Evolutionary conservation across 2,113 vertebrate genomes (phyloP).

Genomic region (Centropus bengalensis): DNA sequence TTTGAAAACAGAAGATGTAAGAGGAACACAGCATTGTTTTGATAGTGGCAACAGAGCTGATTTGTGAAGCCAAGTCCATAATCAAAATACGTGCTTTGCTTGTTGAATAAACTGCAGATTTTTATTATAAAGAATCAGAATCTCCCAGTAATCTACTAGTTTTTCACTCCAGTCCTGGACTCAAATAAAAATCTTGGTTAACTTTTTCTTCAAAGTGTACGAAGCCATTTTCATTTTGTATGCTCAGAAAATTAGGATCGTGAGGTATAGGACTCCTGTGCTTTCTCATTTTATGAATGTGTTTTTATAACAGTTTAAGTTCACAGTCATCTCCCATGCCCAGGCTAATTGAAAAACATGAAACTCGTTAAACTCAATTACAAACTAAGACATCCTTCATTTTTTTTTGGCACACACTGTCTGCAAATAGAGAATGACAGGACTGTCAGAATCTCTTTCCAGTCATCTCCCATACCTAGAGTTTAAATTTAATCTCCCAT

Average conservation of each 20-base stretch:
- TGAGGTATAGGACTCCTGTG: background rate
- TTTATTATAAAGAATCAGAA: background rate
- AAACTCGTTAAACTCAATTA: background rate
- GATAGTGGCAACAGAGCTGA: background rate
- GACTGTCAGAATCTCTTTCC: background rate
- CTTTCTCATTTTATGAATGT: background rate
- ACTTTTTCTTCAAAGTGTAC: background rate
- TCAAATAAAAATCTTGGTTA: background rate
- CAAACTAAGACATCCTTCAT: background rate
- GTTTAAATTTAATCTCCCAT: background rate
- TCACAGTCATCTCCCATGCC: background rate
- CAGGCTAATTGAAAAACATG: background rate
- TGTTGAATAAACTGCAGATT: conserved; percentile 18
- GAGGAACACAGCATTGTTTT: background rate
- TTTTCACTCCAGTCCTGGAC: background rate
- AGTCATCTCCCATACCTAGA: background rate
- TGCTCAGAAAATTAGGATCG: conserved; percentile 6
- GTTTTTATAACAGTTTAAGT: background rate
- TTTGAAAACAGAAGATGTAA: background rate
- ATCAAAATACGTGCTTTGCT: conserved; percentile 16
- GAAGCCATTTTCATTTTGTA: conserved; percentile 2
- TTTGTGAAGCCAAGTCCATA: background rate
- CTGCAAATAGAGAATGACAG: background rate
- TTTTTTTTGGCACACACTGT: background rate
- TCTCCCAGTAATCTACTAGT: background rate